A percentile compares a stretch with the other conserved stretches of the same genome.
These are phyloP conservation scores for Danio albolineatus DNA, from an alignment of 2,797 vertebrate genomes.

Conservation along the genomic window DNA sequence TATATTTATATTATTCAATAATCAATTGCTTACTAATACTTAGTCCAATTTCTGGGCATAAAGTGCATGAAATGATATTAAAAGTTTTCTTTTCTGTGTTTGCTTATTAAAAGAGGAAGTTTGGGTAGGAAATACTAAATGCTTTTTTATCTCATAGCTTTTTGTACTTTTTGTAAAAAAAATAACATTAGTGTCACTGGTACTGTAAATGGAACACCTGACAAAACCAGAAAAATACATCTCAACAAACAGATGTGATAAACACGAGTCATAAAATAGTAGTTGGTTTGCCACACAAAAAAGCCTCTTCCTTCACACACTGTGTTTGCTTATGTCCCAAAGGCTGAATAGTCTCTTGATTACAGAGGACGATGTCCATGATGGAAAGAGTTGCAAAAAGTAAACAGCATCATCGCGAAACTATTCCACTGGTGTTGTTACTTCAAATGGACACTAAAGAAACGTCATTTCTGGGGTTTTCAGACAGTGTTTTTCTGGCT, in stretches of 20 bases:
- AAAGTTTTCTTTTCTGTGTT: background rate
- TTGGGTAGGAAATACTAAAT: background rate
- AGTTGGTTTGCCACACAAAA: background rate
- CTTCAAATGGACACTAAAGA: constrained; percentile 22
- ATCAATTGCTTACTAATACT: background rate
- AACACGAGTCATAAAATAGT: background rate
- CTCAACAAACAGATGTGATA: background rate
- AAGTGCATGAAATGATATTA: background rate
- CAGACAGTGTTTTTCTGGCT: background rate
- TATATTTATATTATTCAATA: background rate
- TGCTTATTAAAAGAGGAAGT: background rate
- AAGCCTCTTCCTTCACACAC: background rate
- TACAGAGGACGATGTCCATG: constrained; percentile 11
- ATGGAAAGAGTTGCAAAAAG: constrained; percentile 11
- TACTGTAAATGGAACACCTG: background rate
- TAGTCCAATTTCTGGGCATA: background rate
- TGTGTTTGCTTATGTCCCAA: constrained; percentile 24
- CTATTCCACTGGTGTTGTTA: constrained; percentile 5
- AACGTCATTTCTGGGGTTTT: background rate
- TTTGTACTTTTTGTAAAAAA: background rate
- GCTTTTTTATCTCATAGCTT: background rate
- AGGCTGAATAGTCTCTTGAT: constrained; percentile 29
- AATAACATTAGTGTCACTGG: background rate
- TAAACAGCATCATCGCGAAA: constrained; percentile 3
- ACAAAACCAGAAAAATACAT: background rate